Evolutionary conservation across 1,140 invertebrate genomes (phyloP), one percentile per base, ranked within the genome.

Genomic region (Coptotermes formosanus): DNA sequence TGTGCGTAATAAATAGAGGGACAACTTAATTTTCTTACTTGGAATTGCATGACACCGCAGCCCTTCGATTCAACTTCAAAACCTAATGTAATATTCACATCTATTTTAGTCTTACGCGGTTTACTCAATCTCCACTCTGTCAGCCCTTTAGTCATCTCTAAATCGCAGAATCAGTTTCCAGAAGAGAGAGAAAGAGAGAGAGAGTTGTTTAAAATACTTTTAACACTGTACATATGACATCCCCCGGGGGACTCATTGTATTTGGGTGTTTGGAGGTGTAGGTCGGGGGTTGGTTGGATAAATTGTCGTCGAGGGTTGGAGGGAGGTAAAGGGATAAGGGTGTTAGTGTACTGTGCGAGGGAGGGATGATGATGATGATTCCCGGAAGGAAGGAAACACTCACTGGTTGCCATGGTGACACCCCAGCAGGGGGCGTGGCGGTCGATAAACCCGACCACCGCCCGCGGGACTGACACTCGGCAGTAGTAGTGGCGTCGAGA

Each of bases 321-420:
- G 64, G 64, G 64, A 30, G n/a, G 25, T n/a, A 75, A 75, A 75
- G 64, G 64, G 64, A 75, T 75, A 75, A 75, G 64, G 64, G 64
- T 75, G 64, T 75, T 75, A 75, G 64, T 75, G 64, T 75, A 75
- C 64, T 75, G 64, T 75, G 64, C 64, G 25, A 75, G 64, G 64
- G 64, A 75, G 64, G 64, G 64, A 75, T 75, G 64, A 75, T 30
- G 64, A 75, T 75, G 64, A 75, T 75, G 64, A 75, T 75, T 75
- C 64, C 64, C 64, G 64, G 64, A 75, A 75, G 64, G 64, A 75
- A 75, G 64, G 64, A 75, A 75, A 75, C 64, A 75, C 64, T 75
- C 64, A 75, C 64, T 75, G 64, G 64, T 75, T 75, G 64, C 64
- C 64, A 75, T 75, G 64, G 64, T 75, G 64, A 75, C 64, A 75